Conservation (phyloP, 1,140 invertebrate genomes). For the Formica exsecta region DNA sequence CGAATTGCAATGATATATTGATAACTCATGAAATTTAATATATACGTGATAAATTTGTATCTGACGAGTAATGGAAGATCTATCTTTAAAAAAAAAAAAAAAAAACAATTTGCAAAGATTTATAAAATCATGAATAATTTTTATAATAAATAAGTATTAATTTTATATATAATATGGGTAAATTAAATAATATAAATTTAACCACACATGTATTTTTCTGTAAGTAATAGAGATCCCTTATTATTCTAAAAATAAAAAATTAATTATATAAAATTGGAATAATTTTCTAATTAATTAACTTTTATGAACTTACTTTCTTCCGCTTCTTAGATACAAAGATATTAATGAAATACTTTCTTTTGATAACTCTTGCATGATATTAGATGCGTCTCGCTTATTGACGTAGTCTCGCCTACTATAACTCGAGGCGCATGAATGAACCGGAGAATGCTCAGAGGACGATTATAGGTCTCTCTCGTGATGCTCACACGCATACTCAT, state of each 20-base stretch:
- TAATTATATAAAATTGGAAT: no score
- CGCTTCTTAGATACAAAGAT: background rate
- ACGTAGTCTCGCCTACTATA: slow-evolving; percentile 2
- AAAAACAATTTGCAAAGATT: background rate
- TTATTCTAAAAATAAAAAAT: no score
- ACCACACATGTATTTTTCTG: no score
- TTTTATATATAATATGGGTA: no score
- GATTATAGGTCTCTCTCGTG: slow-evolving; percentile 56
- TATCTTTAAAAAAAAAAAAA: no score
- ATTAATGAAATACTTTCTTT: background rate
- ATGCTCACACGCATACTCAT: slow-evolving; percentile 27
- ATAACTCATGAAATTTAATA: background rate
- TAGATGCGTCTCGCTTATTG: background rate
- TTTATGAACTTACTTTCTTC: background rate
- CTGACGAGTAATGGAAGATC: background rate
- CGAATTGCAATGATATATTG: background rate
- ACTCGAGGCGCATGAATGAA: slow-evolving; percentile 48
- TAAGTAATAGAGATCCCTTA: no score
- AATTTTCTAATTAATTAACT: no score
- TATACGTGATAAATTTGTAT: background rate
- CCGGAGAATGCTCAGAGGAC: slow-evolving; percentile 50
- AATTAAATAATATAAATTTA: no score
- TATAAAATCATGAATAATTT: background rate
- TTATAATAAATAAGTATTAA: no score
- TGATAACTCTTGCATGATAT: background rate